Evolutionary conservation across 2,113 vertebrate species (phyloP).

Genomic region (Pithys albifrons): DNA sequence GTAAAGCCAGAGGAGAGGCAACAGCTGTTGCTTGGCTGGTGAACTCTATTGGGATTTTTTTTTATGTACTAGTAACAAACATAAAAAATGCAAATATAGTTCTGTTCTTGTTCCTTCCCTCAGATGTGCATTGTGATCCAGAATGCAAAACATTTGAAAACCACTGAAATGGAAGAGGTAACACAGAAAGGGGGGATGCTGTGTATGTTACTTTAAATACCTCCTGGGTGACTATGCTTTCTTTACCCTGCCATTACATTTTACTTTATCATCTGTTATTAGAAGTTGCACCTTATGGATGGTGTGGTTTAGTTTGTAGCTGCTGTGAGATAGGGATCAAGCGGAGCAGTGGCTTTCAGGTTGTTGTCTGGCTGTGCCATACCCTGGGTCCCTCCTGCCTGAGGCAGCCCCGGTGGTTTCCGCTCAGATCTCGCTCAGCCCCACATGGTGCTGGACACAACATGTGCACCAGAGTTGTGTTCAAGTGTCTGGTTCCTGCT

Average conservation of each 20-base stretch:
- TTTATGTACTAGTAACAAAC: background rate
- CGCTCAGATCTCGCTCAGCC: rapidly evolving
- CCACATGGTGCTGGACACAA: rapidly evolving
- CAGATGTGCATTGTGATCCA: background rate
- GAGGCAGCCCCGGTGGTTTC: rapidly evolving
- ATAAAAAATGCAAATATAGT: background rate
- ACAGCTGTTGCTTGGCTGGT: background rate
- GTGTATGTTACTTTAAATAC: background rate
- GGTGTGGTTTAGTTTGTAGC: background rate
- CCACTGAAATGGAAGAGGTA: background rate
- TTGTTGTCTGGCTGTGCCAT: too few relatives aligned
- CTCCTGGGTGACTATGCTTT: rapidly evolving
- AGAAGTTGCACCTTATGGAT: background rate
- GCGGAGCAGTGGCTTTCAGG: background rate
- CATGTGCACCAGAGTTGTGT: rapidly evolving
- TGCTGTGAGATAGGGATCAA: background rate
- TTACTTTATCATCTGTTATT: background rate
- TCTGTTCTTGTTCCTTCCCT: background rate
- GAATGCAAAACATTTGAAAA: background rate
- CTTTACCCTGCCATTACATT: background rate
- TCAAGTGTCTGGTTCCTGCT: background rate
- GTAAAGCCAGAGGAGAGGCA: rapidly evolving
- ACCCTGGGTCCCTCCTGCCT: rapidly evolving
- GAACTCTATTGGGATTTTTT: background rate
- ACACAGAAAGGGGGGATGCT: background rate